Evolutionary conservation across 2,113 vertebrate genomes (phyloP), one percentile per base, ranked within the genome.

Genomic region (Pelvicachromis taeniatus): DNA sequence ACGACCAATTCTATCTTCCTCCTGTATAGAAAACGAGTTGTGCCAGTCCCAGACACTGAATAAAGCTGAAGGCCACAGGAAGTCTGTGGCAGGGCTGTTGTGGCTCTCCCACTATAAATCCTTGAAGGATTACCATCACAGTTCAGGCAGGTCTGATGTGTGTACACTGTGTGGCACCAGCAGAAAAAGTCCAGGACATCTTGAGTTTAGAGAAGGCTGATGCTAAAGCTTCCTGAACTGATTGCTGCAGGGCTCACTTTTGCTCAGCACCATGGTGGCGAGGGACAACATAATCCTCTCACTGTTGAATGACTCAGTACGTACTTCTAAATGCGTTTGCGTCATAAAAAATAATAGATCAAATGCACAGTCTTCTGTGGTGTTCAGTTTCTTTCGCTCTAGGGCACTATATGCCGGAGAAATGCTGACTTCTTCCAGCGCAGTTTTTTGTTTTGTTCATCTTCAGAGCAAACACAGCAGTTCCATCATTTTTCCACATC

Each of bases 291-390:
- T 86, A 88, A 93, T 92, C 83, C 87, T 90, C 80, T 89, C 89
- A 63, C 80, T 78, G 84, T 53, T 80, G 90, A 89, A 93, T 90
- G 91, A 90, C 90, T 93, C 92, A 88, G 81, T 90, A 77, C 85
- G 87, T 86, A 83, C 85, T 80, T 91, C 86, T 77, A 81, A 92
- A 91, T 90, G 90, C 52, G 65, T 91, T 93, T 84, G 80, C 79
- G 61, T 90, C 89, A 91, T 88, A 92, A 92, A 92, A 91, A 87
- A 91, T 85, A 89, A 93, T 88, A 87, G 92, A 89, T 87, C 85
- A 68, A 73, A 83, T 85, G 82, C 83, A 88, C 81, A 42, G 63
- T 90, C 85, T 82, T 88, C 61, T 40, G 75, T 82, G 86, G 75
- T 38, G 85, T 75, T 92, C 48, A 14, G 9, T 78, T 91, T 88